Evolutionary conservation across 2,113 vertebrate species (phyloP).

Genomic region (Odobenus rosmarus): DNA sequence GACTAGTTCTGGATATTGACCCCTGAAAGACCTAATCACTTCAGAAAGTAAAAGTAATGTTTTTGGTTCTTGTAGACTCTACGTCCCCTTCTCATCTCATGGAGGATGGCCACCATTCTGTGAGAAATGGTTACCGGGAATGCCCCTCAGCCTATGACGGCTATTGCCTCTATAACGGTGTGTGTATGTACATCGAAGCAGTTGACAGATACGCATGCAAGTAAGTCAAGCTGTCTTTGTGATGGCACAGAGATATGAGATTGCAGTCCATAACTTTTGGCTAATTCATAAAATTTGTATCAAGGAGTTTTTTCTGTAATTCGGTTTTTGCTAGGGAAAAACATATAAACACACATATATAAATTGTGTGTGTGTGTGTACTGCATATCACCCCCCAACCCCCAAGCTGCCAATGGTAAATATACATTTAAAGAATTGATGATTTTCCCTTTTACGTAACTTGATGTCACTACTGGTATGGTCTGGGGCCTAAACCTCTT

Average conservation of each 20-base stretch:
- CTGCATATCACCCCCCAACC: neutral
- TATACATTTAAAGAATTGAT: neutral
- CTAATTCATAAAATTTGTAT: neutral
- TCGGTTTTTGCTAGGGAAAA: neutral
- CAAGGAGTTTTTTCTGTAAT: neutral
- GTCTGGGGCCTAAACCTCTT: neutral
- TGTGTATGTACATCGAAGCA: slow-evolving; percentile 91
- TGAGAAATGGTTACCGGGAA: slow-evolving; percentile 69
- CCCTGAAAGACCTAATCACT: neutral
- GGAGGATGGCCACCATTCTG: slow-evolving; percentile 74
- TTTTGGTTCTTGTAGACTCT: slow-evolving; percentile 83
- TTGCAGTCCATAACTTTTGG: neutral
- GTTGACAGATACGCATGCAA: slow-evolving; percentile 93
- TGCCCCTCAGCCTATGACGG: slow-evolving; percentile 89
- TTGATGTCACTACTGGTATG: neutral
- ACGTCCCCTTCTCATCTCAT: neutral
- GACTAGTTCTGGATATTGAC: neutral
- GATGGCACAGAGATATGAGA: fast-evolving
- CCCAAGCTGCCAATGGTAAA: neutral
- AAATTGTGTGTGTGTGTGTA: neutral
- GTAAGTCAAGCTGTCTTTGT: slow-evolving; percentile 84
- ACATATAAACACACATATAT: neutral
- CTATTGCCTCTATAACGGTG: slow-evolving; percentile 92
- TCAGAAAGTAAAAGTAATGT: neutral
- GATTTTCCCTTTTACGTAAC: neutral